Evolutionary conservation across 2,113 vertebrate species (phyloP).

Genomic region (Pseudois nayaur): DNA sequence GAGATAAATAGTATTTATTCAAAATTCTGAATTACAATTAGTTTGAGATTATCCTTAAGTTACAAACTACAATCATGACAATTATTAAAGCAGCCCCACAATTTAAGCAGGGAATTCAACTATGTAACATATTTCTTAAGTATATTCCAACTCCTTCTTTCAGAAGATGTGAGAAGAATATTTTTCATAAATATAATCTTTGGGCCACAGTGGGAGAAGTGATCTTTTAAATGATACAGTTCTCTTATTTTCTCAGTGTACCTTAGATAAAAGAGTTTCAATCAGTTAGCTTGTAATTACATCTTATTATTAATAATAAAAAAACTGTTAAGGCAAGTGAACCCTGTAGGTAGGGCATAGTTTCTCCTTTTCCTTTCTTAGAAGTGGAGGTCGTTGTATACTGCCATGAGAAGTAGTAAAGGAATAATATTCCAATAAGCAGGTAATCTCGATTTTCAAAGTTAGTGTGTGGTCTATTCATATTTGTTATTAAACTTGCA

Average conservation of each 20-base stretch:
- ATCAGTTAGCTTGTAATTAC: not conserved
- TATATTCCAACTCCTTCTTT: not conserved
- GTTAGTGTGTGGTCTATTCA: not conserved
- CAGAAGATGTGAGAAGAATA: not conserved
- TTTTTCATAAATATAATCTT: constrained; percentile 30
- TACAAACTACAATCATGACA: constrained; percentile 29
- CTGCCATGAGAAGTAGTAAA: not conserved
- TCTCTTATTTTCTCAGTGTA: not conserved
- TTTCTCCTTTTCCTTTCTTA: not conserved
- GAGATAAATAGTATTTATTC: not conserved
- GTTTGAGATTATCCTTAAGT: not conserved
- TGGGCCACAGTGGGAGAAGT: not conserved
- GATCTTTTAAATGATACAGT: not conserved
- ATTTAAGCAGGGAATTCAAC: not conserved
- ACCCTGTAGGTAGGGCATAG: not conserved
- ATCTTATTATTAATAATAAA: not conserved
- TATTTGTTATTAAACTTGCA: not conserved
- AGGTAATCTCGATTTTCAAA: not conserved
- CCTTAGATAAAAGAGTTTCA: not conserved
- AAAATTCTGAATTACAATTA: constrained; percentile 36
- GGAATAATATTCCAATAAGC: constrained; percentile 15
- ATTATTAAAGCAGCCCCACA: not conserved
- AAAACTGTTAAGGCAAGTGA: not conserved
- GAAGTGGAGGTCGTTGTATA: not conserved
- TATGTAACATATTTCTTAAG: not conserved